Percentiles rank a stretch among this genome's conserved stretches.
These are phyloP conservation scores for Fringilla coelebs DNA, from an alignment of 2,797 vertebrate species.

Conservation along the genomic window DNA sequence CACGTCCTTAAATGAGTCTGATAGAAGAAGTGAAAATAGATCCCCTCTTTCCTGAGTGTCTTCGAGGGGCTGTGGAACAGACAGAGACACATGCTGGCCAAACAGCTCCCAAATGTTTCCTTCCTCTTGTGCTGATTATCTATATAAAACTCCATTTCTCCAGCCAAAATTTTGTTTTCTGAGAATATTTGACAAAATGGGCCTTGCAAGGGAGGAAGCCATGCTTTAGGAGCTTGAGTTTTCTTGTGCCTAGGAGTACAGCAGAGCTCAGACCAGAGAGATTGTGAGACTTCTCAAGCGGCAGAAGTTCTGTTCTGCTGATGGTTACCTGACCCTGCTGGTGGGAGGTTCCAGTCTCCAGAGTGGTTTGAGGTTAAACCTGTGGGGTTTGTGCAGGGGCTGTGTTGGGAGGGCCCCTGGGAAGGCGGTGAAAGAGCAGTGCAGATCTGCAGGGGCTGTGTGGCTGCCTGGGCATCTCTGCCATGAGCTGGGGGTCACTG, in stretches of 20 bases:
- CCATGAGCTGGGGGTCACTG: not conserved
- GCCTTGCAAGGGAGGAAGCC: not conserved
- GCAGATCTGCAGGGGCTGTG: accelerated
- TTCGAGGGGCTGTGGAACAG: not conserved
- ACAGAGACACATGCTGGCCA: not conserved
- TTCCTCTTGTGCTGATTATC: not conserved
- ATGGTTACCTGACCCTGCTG: accelerated
- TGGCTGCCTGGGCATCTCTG: not conserved
- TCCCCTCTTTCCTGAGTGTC: not conserved
- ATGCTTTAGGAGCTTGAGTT: not conserved
- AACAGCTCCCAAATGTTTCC: not conserved
- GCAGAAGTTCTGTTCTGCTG: not conserved
- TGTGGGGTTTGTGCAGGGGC: not conserved
- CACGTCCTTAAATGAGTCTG: not conserved
- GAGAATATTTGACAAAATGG: not conserved
- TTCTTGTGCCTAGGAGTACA: not conserved
- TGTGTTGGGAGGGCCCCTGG: accelerated
- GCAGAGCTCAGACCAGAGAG: not conserved
- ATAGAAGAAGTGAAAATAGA: not conserved
- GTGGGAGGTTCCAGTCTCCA: no score
- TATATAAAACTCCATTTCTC: not conserved
- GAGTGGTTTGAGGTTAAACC: not conserved
- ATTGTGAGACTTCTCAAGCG: accelerated
- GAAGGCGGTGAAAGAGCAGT: accelerated
- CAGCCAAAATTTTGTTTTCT: not conserved